Conservation (phyloP, 2,888 invertebrate species). For the Metopia argyrocephala region DNA sequence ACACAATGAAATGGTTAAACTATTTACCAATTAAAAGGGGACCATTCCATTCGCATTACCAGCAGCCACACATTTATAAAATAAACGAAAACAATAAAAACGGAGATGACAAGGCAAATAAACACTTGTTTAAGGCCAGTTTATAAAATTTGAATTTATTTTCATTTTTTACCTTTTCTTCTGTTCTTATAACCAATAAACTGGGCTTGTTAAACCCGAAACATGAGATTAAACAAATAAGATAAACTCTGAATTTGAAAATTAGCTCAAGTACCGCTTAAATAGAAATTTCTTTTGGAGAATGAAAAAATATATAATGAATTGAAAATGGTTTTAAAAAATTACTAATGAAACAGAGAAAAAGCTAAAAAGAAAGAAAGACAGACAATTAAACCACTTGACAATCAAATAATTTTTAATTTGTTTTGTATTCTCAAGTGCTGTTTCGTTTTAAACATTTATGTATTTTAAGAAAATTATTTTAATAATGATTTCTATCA, state of each 20-base stretch:
- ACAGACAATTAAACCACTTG: conserved; percentile 22
- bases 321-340: neutral
- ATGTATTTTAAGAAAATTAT: conserved; percentile 5
- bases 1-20: conserved; percentile 16
- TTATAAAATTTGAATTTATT: conserved; percentile 7
- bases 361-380: neutral
- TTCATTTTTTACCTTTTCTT: conserved; percentile 29
- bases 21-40: conserved; percentile 58
- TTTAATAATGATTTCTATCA: conserved; percentile 24
- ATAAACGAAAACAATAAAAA: conserved; percentile 33
- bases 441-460: neutral
- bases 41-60: conserved; percentile 49
- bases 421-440: conserved; percentile 26
- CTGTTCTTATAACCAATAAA: conserved; percentile 16
- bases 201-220: conserved; percentile 60
- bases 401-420: conserved; percentile 42
- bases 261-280: conserved; percentile 59
- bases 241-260: conserved; percentile 39
- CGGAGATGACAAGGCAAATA: conserved; percentile 53
- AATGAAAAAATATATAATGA: neutral
- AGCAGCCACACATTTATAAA: conserved; percentile 13
- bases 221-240: conserved; percentile 54
- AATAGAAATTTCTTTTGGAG: conserved; percentile 24
- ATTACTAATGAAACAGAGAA: conserved; percentile 38
- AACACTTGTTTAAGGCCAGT: conserved; percentile 23